Evolutionary conservation across 2,888 invertebrate genomes (phyloP).

Genomic region (Lathronympha strigana): DNA sequence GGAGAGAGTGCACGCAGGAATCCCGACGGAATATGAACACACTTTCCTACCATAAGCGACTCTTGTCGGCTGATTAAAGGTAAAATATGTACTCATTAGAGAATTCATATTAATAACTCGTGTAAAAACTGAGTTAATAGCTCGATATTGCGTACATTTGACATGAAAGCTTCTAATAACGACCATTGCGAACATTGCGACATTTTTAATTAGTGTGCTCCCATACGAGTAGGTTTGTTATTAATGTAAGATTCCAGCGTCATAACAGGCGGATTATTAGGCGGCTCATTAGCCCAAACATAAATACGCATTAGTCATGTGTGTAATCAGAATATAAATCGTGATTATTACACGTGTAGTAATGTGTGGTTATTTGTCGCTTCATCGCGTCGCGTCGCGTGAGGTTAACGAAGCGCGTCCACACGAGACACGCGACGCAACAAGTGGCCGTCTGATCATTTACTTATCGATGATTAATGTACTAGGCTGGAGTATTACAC

Average conservation of each 20-base stretch:
- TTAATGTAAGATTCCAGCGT: conserved; percentile 12
- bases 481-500: background rate
- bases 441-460: conserved; percentile 18
- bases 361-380: conserved; percentile 35
- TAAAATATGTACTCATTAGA: conserved; percentile 34
- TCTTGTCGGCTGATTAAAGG: conserved; percentile 26
- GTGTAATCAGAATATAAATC: conserved; percentile 41
- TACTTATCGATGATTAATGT: conserved; percentile 35
- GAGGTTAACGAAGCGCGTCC: conserved; percentile 32
- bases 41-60: conserved; percentile 32
- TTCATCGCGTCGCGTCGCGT: conserved; percentile 34
- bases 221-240: background rate
- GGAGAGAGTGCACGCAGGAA: conserved; percentile 33
- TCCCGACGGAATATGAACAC: conserved; percentile 15
- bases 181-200: conserved; percentile 30
- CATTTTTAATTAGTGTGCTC: conserved; percentile 26
- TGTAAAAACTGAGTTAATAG: conserved; percentile 26
- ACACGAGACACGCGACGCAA: conserved; percentile 27
- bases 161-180: conserved; percentile 15
- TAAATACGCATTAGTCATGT: conserved; percentile 40
- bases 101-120: conserved; percentile 34
- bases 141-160: conserved; percentile 16
- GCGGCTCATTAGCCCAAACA: conserved; percentile 36
- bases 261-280: conserved; percentile 24
- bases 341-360: conserved; percentile 39